Evolutionary conservation across 2,113 vertebrate species (phyloP), one percentile per base, ranked within the genome.

Genomic region (Upupa epops): DNA sequence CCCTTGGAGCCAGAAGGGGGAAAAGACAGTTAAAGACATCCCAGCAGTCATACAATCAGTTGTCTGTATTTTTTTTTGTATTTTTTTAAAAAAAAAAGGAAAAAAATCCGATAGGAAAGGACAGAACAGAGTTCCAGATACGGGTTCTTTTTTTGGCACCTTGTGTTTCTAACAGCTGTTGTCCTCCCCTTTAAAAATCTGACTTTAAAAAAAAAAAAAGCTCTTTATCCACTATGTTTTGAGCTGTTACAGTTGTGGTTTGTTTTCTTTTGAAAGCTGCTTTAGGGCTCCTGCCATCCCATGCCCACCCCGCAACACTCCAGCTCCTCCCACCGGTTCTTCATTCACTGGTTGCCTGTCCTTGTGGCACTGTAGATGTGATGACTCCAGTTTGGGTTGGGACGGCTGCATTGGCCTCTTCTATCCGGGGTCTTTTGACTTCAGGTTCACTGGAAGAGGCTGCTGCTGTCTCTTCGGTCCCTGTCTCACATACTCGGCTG

Each of bases 381-480:
- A 99, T 99, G 81, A 98, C 98, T 22, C 97, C 96, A 2, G 98
- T 96, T 91, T 98, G 99, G 14, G 97, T 81, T 29, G 96, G 94
- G 5, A 60, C 94, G 48, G 97, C 97, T 74, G 88, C 93, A 2
- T 93, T 69, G 17, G 98, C 95, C 46, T 98, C 98, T 59, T 99
- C 99, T 94, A 98, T 91, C 92, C 98, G 98, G 5, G 98, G 70
- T 92, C 98, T 97, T 86, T 99, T 99, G 93, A 97, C 95, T 80
- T 98, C 98, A 2, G 99, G 98, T 54, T 98, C 98, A 13, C 95
- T 97, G 4, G 87, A 83, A n/a, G 95, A 91, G 9, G 91, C 74
- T 46, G 97, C 89, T 1, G 97, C 85, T 3, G 96, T 80, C 25
- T 96, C 97, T 71, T 98, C 98, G 1, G 89, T 78, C 76, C 97